A percentile compares a stretch with the other conserved stretches of the same genome.
Conservation (phyloP, 2,113 vertebrate species). For the Seriola rivoliana region DNA sequence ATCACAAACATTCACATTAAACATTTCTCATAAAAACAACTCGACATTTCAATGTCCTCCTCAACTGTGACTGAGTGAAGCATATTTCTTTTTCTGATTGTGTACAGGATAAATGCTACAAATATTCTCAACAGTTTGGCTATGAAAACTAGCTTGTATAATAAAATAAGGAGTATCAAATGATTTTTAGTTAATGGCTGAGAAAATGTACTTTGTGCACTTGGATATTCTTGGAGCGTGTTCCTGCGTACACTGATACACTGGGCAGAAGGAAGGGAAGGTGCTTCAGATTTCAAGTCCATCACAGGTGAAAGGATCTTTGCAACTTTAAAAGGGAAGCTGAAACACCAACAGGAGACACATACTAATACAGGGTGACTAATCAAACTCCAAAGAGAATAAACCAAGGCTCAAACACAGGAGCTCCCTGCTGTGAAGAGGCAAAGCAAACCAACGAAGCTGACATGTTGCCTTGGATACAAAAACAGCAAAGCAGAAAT, state of each 20-base stretch:
- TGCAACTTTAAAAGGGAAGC: neutral
- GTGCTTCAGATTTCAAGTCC: neutral
- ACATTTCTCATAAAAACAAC: neutral
- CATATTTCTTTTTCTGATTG: neutral
- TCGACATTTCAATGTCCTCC: neutral
- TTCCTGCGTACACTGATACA: neutral
- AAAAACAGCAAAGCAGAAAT: constrained; percentile 17
- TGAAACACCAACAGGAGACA: constrained; percentile 10
- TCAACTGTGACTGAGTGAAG: neutral
- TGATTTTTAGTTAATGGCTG: neutral
- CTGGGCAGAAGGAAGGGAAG: neutral
- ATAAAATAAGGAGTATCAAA: neutral
- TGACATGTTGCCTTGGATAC: constrained; percentile 35
- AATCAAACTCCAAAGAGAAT: constrained; percentile 19
- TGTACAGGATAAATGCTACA: neutral
- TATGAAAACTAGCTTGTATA: neutral
- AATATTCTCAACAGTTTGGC: neutral
- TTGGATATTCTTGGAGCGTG: neutral
- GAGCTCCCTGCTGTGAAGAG: constrained; percentile 37
- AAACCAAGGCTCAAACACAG: constrained; percentile 20
- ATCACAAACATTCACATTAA: neutral
- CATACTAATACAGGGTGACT: neutral
- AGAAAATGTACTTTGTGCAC: neutral
- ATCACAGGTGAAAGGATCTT: neutral
- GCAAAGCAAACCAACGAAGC: constrained; percentile 18